phyloP scores from a whole-genome alignment of 2,797 vertebrate genomes.

The Numenius phaeopus region DNA sequence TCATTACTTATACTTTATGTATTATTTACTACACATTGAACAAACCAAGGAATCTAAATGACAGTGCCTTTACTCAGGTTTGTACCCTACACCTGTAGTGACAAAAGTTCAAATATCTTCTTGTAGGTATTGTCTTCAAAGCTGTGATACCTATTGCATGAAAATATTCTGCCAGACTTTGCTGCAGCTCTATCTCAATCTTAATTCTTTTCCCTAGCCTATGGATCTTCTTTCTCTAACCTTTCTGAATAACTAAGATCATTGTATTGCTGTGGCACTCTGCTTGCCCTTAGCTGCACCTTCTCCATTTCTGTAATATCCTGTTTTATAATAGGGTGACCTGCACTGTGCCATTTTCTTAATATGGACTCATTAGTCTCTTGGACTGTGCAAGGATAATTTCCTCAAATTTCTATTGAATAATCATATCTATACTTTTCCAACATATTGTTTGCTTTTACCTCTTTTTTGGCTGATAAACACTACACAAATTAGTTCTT shows the following conservation, averaged over 20 bases:
- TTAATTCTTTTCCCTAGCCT: conserved; percentile 28
- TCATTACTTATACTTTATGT: neutral
- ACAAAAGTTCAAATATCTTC: conserved; percentile 17
- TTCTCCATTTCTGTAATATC: conserved; percentile 68
- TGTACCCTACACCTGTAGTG: neutral
- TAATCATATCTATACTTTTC: conserved; percentile 55
- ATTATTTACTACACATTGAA: neutral
- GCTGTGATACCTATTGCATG: neutral
- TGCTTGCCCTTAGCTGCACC: conserved; percentile 47
- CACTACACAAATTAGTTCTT: conserved; percentile 29
- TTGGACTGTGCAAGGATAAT: conserved; percentile 42
- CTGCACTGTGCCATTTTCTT: conserved; percentile 30
- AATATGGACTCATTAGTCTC: conserved; percentile 61
- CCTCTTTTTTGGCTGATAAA: conserved; percentile 51
- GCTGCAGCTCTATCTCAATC: neutral
- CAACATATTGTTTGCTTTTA: conserved; percentile 48
- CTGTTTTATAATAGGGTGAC: conserved; percentile 69
- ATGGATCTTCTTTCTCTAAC: conserved; percentile 51
- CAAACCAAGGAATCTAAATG: neutral
- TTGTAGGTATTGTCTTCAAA: conserved; percentile 35
- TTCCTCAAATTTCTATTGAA: conserved; percentile 69
- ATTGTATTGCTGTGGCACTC: conserved; percentile 36
- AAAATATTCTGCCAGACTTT: neutral
- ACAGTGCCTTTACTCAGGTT: neutral
- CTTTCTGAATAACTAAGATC: conserved; percentile 35